Base-by-base conservation (phyloP, 2,888 invertebrate species). In the Adelphocoris suturalis region DNA sequence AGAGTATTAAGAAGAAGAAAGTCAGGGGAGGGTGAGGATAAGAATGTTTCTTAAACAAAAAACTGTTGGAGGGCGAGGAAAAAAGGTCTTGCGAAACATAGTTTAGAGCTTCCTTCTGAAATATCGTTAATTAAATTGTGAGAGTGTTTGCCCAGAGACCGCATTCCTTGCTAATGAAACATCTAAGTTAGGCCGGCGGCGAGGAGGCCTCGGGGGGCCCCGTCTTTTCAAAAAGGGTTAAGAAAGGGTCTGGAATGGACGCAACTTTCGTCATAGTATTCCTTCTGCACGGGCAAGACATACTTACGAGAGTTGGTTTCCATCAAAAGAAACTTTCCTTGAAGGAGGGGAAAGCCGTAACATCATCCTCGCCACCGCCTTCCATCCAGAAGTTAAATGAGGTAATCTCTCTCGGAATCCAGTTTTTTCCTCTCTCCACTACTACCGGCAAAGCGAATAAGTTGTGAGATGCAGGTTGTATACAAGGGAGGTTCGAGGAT, bases 61-160 rank as follows among this genome's bases (percentile, higher is more conserved):
- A 46, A 37, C 4, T n/a, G 16, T 19, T 23, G 37, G 23, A 23
- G n/a, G 28, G 47, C 47, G 23, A 47, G 68, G 75, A 61, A n/a
- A 37, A 68, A 2, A 14, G 2, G 52, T 37, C n/a, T 23, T 68
- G 68, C 48, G 46, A 86, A 86, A 75, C 86, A 86, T 86, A 86
- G 86, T 86, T 86, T 37, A 19, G 47, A 19, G 16, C n/a, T 13
- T 16, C 16, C 86, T 47, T 47, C 13, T 75, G 46, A 86, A 86
- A 86, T 86, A 86, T 86, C 86, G 76, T 86, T 86, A 86, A 86
- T 86, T 86, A 86, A 86, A 86, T 86, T 86, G 86, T 86, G 86
- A 75, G 75, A 86, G 86, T 86, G 86, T 86, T 86, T 86, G 75
- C 75, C 48, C 16, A 19, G 19, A 75, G 86, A 86, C 86, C 86